Conservation (phyloP, 2,113 vertebrate species). For the Oxygymnocypris stewartii region DNA sequence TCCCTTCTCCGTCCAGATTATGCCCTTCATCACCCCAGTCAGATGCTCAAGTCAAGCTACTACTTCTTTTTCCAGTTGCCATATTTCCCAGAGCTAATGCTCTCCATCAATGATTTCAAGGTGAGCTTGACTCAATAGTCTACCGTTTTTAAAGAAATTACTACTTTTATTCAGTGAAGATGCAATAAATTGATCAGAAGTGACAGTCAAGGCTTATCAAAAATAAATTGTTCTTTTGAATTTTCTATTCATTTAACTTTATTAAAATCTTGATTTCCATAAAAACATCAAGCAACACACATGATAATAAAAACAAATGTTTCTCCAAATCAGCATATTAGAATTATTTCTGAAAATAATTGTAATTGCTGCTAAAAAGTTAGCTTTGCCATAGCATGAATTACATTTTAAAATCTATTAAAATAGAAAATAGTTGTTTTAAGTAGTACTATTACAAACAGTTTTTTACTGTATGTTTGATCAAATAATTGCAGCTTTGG, state of each 20-base stretch:
- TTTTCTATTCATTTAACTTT: no score
- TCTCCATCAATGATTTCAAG: constrained; percentile 98
- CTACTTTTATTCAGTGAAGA: constrained; percentile 30
- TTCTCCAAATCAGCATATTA: neutral
- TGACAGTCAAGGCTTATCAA: neutral
- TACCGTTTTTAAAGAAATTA: neutral
- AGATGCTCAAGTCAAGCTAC: constrained; percentile 94
- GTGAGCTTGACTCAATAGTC: constrained; percentile 69
- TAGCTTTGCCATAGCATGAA: neutral
- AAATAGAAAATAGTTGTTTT: neutral
- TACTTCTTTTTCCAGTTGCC: constrained; percentile 99
- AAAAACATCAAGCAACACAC: neutral
- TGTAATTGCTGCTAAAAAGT: neutral
- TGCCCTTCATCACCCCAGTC: constrained; percentile 89
- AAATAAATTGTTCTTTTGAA: no score
- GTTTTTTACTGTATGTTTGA: neutral
- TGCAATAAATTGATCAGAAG: constrained; percentile 31
- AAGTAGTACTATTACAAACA: neutral
- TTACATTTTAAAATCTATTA: neutral
- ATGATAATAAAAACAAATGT: neutral
- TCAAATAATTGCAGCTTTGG: neutral
- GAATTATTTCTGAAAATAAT: neutral
- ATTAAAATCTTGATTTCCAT: neutral
- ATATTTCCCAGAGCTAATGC: constrained; percentile 95
- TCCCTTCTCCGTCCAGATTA: constrained; percentile 82